phyloP scores from a whole-genome alignment of 2,113 vertebrate genomes.

The Pelecanoides urinatrix region DNA sequence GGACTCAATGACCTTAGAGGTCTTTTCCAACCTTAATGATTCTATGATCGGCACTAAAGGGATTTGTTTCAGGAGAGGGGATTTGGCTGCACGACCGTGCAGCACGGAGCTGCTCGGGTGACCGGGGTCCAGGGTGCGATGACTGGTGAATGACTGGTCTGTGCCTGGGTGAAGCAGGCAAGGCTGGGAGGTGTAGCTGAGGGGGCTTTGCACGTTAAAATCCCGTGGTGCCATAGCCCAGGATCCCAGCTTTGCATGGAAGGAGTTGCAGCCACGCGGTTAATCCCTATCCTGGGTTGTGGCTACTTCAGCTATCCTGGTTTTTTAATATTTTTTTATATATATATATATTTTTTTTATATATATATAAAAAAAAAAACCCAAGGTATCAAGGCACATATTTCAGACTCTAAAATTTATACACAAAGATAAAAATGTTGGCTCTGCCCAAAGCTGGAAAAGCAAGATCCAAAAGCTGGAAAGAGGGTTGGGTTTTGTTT shows the following conservation, averaged over 20 bases:
- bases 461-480: background rate
- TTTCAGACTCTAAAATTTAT: background rate
- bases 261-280: background rate
- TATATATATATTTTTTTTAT: background rate
- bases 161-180: background rate
- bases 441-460: conserved; percentile 36
- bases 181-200: background rate
- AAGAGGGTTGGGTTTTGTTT: conserved; percentile 40
- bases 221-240: background rate
- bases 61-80: conserved; percentile 27
- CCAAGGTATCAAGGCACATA: background rate
- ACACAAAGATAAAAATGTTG: background rate
- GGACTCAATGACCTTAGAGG: too few relatives aligned
- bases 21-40: too few relatives aligned
- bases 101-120: background rate
- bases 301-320: background rate
- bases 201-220: background rate
- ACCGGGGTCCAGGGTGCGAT: background rate
- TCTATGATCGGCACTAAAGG: background rate
- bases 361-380: too few relatives aligned
- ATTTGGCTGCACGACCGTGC: background rate
- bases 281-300: background rate
- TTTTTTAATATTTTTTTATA: too few relatives aligned
- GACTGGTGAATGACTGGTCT: background rate
- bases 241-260: background rate